Conservation (phyloP, 2,888 invertebrate species). For the Eurois occulta region DNA sequence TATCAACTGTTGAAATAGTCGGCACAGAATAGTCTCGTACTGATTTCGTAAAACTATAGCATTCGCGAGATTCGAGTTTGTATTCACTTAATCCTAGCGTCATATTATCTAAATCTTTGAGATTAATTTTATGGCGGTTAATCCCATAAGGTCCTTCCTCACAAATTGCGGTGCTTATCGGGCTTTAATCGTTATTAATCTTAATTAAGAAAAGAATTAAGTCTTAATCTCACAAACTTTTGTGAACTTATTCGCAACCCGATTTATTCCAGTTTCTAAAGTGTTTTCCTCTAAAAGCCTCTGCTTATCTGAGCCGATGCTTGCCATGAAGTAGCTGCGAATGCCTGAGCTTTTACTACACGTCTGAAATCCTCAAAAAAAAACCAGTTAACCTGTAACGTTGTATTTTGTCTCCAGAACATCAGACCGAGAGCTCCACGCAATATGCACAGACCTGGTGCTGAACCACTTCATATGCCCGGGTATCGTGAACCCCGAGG, state of each 20-base stretch:
- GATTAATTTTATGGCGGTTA: neutral
- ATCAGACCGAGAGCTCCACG: constrained; percentile 88
- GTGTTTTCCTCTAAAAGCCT: neutral
- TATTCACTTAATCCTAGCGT: neutral
- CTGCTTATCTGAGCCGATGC: neutral
- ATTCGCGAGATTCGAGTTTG: no score
- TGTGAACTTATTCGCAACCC: neutral
- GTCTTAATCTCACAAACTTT: neutral
- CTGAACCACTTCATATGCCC: constrained; percentile 98
- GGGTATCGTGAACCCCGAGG: constrained; percentile 98
- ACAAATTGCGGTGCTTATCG: neutral
- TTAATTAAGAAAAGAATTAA: neutral
- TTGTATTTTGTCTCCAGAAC: constrained; percentile 70
- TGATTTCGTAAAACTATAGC: no score
- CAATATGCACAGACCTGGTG: constrained; percentile 97
- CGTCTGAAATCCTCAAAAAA: no score
- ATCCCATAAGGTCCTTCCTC: neutral
- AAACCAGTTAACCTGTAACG: neutral
- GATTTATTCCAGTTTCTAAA: neutral
- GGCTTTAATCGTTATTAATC: neutral
- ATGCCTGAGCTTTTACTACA: no score
- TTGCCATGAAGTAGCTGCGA: neutral
- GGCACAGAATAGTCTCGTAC: no score
- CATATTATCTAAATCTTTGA: constrained; percentile 8
- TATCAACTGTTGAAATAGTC: no score